phyloP scores from a whole-genome alignment of 2,113 vertebrate species.

The Pelusios castaneus region DNA sequence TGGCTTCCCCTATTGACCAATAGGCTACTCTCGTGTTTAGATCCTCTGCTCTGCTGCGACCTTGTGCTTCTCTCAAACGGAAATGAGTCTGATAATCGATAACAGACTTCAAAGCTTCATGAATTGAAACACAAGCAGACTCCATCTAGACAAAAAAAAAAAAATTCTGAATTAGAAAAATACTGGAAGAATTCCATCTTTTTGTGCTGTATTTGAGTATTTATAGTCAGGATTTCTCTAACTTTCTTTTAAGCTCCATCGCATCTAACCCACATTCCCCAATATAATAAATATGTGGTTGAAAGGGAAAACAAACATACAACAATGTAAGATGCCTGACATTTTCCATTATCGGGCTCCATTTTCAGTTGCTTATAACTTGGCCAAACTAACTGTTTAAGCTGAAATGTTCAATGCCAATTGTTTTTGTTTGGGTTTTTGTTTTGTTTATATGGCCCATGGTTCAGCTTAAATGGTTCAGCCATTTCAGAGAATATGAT shows the following conservation, averaged over 20 bases:
- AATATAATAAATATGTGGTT: neutral
- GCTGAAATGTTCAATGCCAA: neutral
- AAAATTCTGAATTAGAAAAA: neutral
- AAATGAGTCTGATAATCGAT: constrained; percentile 99
- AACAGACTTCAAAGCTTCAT: constrained; percentile 96
- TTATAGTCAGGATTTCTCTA: neutral
- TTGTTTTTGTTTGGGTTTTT: neutral
- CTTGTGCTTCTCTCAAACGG: constrained; percentile 94
- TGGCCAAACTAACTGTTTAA: neutral
- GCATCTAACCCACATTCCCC: neutral
- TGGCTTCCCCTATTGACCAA: constrained; percentile 96
- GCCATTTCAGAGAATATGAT: neutral
- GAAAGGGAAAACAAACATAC: no score
- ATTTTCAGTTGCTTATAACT: neutral
- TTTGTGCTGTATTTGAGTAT: neutral
- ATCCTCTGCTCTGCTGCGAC: constrained; percentile 96
- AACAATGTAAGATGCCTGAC: neutral
- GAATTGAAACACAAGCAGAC: constrained; percentile 97
- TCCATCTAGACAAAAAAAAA: constrained; percentile 87
- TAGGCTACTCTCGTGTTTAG: constrained; percentile 96
- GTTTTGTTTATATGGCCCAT: neutral
- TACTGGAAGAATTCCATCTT: neutral
- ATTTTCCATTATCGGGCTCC: rapidly evolving
- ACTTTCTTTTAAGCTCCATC: neutral
- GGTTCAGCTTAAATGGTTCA: neutral